Conservation (phyloP, 2,113 vertebrate genomes). For the Chamaetylas fuelleborni region DNA sequence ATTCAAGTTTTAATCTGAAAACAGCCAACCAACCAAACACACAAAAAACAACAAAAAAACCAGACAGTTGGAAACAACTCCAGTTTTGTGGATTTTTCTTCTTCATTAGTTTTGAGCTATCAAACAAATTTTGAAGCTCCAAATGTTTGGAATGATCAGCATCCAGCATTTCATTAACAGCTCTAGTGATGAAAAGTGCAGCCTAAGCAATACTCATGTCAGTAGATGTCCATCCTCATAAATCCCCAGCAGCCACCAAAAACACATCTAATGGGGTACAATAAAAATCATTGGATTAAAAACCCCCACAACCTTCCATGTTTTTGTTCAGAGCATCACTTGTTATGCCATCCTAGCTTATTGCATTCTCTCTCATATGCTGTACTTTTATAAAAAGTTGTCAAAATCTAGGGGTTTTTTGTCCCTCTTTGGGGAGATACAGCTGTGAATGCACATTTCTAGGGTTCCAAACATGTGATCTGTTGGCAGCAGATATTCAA, state of each 20-base stretch:
- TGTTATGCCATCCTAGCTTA: not conserved
- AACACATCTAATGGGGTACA: not conserved
- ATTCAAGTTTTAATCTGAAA: not conserved
- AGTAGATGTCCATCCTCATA: not conserved
- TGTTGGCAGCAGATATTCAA: not conserved
- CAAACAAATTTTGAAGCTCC: not conserved
- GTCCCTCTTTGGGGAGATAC: not conserved
- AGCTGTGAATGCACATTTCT: not conserved
- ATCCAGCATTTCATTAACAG: not conserved
- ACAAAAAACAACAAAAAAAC: not conserved
- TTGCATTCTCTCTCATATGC: not conserved
- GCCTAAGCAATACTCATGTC: not conserved
- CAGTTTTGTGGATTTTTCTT: not conserved
- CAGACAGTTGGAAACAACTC: not conserved
- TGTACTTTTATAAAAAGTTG: not conserved
- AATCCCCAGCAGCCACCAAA: not conserved
- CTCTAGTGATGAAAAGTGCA: not conserved
- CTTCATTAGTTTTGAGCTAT: not conserved
- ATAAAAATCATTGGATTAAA: not conserved
- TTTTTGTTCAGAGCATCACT: not conserved
- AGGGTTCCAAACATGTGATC: not conserved
- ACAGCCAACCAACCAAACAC: not conserved
- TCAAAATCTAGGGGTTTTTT: fast-evolving
- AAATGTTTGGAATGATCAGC: not conserved
- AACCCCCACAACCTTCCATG: not conserved